These are phyloP conservation scores for Eueides isabella DNA, from an alignment of 1,140 invertebrate species.

Conservation along the genomic window DNA sequence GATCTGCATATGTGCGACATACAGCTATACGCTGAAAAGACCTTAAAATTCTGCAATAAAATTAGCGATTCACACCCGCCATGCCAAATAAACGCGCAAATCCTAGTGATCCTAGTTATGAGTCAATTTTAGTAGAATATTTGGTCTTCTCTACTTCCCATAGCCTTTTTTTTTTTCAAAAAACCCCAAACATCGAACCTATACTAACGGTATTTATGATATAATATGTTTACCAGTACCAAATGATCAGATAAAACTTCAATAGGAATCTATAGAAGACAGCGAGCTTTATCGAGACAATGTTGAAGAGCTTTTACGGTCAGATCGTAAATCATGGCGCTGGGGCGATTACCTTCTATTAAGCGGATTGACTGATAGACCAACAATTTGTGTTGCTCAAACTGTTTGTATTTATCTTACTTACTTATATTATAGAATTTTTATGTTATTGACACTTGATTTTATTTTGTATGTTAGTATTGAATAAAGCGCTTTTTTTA, in stretches of 20 bases:
- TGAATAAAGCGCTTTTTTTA: background rate
- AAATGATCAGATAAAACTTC: background rate
- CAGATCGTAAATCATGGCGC: conserved; percentile 20
- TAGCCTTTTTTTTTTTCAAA: too few species aligned
- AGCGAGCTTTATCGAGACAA: conserved; percentile 24
- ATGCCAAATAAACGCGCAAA: too few species aligned
- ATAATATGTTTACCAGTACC: background rate
- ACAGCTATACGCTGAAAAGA: too few species aligned
- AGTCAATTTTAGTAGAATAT: too few species aligned
- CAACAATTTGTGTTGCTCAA: conserved; percentile 8
- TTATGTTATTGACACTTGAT: background rate
- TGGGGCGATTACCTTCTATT: conserved; percentile 26
- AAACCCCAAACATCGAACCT: background rate
- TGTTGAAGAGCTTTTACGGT: conserved; percentile 28
- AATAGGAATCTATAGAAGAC: conserved; percentile 19
- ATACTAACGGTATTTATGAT: background rate
- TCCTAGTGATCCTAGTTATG: too few species aligned
- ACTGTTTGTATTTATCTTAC: conserved; percentile 6
- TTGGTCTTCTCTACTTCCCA: too few species aligned
- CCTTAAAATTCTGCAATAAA: too few species aligned
- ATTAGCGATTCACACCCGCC: too few species aligned
- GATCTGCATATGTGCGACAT: too few species aligned
- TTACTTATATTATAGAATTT: background rate
- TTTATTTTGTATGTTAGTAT: too few species aligned
- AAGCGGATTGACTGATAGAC: conserved; percentile 16